phyloP scores from a whole-genome alignment of 23 tunicate genomes.

The Halocynthia roretzi region DNA sequence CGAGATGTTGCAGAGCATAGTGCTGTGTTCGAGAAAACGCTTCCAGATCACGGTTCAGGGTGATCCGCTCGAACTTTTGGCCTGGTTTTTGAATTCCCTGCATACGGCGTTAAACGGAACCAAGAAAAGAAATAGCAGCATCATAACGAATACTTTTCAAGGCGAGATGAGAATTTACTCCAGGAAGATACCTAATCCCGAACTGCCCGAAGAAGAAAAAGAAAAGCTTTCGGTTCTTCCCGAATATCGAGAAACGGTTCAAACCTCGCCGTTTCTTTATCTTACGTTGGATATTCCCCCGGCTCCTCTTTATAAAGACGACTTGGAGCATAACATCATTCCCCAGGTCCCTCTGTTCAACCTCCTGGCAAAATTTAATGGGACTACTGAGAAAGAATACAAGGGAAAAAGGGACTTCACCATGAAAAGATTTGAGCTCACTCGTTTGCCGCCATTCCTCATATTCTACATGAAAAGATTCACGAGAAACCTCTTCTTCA shows the following conservation, averaged over 20 bases:
- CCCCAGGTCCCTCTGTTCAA: slow-evolving; percentile 85
- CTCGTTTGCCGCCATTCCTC: slow-evolving; percentile 68
- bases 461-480: slow-evolving; percentile 96
- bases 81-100: slow-evolving; percentile 87
- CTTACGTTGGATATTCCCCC: slow-evolving; percentile 84
- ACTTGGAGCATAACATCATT: slow-evolving; percentile 87
- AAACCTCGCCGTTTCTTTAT: slow-evolving; percentile 59
- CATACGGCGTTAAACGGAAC: slow-evolving; percentile 76
- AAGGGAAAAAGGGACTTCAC: slow-evolving; percentile 95
- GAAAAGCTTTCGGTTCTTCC: slow-evolving; percentile 55
- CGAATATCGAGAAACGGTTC: slow-evolving; percentile 77
- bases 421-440: slow-evolving; percentile 80
- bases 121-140: slow-evolving; percentile 65
- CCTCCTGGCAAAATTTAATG: slow-evolving; percentile 89
- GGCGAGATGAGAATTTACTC: slow-evolving; percentile 85
- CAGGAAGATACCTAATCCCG: slow-evolving; percentile 86
- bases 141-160: slow-evolving; percentile 73
- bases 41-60: slow-evolving; percentile 96
- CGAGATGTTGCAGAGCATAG: slow-evolving; percentile 92
- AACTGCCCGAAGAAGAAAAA: slow-evolving; percentile 86
- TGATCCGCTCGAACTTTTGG: slow-evolving; percentile 74
- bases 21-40: slow-evolving; percentile 77
- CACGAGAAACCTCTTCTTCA: slow-evolving; percentile 83
- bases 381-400: slow-evolving; percentile 88
- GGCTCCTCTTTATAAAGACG: slow-evolving; percentile 96